Conservation (phyloP, 2,888 invertebrate genomes). For the Ennomos quercinarius region DNA sequence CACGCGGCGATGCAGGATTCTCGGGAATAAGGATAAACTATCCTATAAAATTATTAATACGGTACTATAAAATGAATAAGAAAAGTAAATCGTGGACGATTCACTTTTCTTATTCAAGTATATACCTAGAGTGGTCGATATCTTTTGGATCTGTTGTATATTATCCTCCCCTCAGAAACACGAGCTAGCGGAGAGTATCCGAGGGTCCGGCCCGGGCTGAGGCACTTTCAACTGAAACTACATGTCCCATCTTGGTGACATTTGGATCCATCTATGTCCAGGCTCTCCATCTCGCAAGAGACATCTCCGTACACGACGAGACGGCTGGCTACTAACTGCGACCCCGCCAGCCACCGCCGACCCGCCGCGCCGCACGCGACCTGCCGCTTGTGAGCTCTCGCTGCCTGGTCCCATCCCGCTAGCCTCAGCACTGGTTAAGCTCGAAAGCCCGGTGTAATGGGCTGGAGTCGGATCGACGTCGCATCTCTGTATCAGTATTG, state of each 20-base stretch:
- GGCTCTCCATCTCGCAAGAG: conserved; percentile 6
- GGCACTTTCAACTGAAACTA: too few relatives aligned
- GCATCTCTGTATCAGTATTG: conserved; percentile 18
- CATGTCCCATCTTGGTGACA: neutral
- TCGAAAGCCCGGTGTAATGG: conserved; percentile 31
- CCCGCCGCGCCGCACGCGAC: conserved; percentile 2
- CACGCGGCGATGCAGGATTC: neutral
- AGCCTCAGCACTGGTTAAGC: conserved; percentile 22
- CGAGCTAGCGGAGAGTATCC: neutral
- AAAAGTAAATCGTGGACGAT: too few relatives aligned
- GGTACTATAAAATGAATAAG: too few relatives aligned
- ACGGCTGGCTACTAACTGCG: conserved; percentile 14
- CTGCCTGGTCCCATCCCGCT: conserved; percentile 14
- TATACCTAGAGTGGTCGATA: too few relatives aligned
- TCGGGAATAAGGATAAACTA: too few relatives aligned
- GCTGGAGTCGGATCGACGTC: conserved; percentile 18
- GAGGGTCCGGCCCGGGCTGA: neutral
- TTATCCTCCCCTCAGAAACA: too few relatives aligned
- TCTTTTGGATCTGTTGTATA: too few relatives aligned
- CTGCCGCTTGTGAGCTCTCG: neutral
- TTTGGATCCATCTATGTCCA: conserved; percentile 10
- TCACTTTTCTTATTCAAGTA: too few relatives aligned
- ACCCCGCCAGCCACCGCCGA: conserved; percentile 3
- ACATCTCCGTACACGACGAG: conserved; percentile 4
- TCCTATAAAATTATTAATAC: too few relatives aligned